phyloP scores from a whole-genome alignment of 2,888 invertebrate genomes.

The Orthosia gracilis region DNA sequence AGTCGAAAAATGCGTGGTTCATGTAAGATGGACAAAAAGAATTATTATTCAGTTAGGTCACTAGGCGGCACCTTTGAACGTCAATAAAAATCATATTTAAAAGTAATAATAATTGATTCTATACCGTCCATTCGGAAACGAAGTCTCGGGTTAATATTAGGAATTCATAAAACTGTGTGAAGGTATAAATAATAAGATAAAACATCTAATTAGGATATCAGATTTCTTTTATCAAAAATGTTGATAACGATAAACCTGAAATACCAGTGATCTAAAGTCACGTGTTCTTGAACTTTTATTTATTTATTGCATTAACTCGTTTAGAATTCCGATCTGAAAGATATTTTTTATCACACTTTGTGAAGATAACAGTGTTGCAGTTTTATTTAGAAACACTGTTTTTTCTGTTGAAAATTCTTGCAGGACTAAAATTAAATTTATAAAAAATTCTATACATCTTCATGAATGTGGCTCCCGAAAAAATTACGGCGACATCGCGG shows the following conservation, averaged over 20 bases:
- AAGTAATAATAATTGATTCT: too few species aligned
- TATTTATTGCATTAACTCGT: neutral
- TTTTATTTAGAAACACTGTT: neutral
- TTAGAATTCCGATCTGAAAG: neutral
- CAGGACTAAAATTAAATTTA: neutral
- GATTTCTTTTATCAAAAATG: constrained; percentile 36
- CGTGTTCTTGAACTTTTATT: constrained; percentile 8
- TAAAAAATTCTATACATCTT: too few species aligned
- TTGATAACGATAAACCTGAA: constrained; percentile 27
- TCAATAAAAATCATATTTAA: too few species aligned
- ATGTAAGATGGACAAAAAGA: neutral
- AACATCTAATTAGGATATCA: constrained; percentile 35
- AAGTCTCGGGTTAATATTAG: neutral
- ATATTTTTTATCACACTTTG: neutral
- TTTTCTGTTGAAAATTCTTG: neutral
- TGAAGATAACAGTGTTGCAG: neutral
- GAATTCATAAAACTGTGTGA: neutral
- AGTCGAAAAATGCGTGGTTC: too few species aligned
- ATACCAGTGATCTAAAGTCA: constrained; percentile 17
- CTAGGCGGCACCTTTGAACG: too few species aligned
- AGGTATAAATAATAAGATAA: constrained; percentile 18
- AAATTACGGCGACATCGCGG: too few species aligned
- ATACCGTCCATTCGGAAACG: too few species aligned
- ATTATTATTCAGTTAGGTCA: too few species aligned
- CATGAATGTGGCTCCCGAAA: too few species aligned